These are phyloP conservation scores for Cerastis rubricosa DNA, from an alignment of 2,888 invertebrate genomes.

Conservation along the genomic window DNA sequence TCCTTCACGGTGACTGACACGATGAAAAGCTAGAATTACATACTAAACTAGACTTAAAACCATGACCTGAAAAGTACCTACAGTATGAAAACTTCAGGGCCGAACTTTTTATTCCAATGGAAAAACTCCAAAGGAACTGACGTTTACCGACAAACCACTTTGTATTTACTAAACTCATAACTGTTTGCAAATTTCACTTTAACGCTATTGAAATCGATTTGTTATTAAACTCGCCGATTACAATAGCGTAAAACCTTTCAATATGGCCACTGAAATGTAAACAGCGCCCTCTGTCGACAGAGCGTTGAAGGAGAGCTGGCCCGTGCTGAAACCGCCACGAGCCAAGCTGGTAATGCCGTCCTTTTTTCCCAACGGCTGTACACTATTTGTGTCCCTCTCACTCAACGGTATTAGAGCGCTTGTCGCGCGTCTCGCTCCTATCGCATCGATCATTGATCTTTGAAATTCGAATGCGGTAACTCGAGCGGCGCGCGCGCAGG, in stretches of 20 bases:
- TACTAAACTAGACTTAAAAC: not conserved
- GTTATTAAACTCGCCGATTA: slow-evolving; percentile 67
- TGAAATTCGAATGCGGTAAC: slow-evolving; percentile 89
- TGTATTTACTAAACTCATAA: slow-evolving; percentile 65
- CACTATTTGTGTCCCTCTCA: slow-evolving; percentile 72
- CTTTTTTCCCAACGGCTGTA: slow-evolving; percentile 65
- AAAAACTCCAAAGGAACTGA: slow-evolving; percentile 50
- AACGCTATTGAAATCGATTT: slow-evolving; percentile 65
- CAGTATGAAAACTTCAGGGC: not conserved
- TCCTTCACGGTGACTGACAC: not conserved
- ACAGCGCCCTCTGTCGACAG: slow-evolving; percentile 82
- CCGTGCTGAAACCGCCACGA: slow-evolving; percentile 85
- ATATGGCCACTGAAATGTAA: slow-evolving; percentile 67
- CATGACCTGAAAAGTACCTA: not conserved
- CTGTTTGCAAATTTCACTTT: slow-evolving; percentile 64
- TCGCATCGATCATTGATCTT: slow-evolving; percentile 90
- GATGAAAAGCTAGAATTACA: not conserved
- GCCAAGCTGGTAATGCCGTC: slow-evolving; percentile 79
- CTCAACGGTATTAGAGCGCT: slow-evolving; percentile 72
- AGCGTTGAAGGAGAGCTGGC: slow-evolving; percentile 63
- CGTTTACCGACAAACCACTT: slow-evolving; percentile 48
- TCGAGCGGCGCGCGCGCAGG: slow-evolving; percentile 88
- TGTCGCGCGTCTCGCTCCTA: slow-evolving; percentile 85
- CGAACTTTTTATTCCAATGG: slow-evolving; percentile 17
- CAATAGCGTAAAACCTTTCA: slow-evolving; percentile 66